These are phyloP conservation scores for Cydia strobilella DNA, from an alignment of 1,140 invertebrate genomes.

Conservation along the genomic window DNA sequence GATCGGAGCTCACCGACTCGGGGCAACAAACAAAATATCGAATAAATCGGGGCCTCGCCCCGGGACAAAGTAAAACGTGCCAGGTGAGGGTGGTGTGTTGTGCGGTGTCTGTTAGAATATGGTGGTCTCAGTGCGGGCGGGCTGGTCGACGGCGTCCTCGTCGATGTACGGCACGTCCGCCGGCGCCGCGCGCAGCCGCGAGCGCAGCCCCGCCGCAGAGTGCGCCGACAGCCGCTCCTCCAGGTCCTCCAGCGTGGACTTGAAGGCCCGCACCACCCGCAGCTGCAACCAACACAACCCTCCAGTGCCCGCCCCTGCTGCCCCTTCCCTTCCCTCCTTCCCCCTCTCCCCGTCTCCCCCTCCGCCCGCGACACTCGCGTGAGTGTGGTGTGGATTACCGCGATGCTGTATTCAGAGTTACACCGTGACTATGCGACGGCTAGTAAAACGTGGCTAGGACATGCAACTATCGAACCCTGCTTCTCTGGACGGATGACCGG, in stretches of 20 bases:
- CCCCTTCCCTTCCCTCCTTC: conserved; percentile 5
- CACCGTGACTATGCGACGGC: conserved; percentile 34
- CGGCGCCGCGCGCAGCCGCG: conserved; percentile 91
- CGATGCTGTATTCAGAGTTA: conserved; percentile 64
- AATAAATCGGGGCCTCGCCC: conserved; percentile 25
- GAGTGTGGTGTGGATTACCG: conserved; percentile 76
- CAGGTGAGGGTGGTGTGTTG: conserved; percentile 23
- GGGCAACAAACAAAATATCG: conserved; percentile 42
- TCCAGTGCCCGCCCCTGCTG: conserved; percentile 42
- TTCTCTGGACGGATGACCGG: conserved; percentile 38
- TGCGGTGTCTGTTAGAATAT: conserved; percentile 71
- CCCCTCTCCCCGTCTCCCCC: conserved; percentile 35
- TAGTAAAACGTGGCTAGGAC: conserved; percentile 39
- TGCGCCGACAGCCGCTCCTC: conserved; percentile 99
- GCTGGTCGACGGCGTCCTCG: conserved; percentile 84
- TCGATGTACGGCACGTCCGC: conserved; percentile 96
- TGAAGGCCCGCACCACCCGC: conserved; percentile 99
- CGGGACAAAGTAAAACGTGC: conserved; percentile 21
- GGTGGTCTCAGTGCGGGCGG: conserved; percentile 73
- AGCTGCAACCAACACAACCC: conserved; percentile 93
- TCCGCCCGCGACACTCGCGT: conserved; percentile 35
- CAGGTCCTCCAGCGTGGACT: conserved; percentile 99
- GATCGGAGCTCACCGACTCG: conserved; percentile 34
- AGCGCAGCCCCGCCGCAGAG: conserved; percentile 98
- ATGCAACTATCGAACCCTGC: conserved; percentile 43